phyloP scores from a whole-genome alignment of 2,888 invertebrate species.

The Uropetala carovei region DNA sequence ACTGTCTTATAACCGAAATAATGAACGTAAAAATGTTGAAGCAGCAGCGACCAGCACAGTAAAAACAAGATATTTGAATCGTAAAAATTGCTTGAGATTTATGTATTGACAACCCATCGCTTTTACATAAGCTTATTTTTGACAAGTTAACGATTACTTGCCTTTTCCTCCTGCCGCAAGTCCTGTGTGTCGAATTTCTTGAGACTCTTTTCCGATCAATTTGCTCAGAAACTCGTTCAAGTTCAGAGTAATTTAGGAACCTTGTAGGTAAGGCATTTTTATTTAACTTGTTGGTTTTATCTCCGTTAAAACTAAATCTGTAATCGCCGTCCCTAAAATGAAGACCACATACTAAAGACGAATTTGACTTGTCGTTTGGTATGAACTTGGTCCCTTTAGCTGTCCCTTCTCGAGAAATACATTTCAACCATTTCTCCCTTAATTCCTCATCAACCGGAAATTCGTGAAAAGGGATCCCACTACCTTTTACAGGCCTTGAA shows the following conservation, averaged over 20 bases:
- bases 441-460: not conserved
- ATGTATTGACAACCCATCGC: too few relatives aligned
- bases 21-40: too few relatives aligned
- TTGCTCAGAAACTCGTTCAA: not conserved
- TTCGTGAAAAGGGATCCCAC: not conserved
- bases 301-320: conserved; percentile 1
- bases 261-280: not conserved
- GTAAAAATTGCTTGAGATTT: not conserved
- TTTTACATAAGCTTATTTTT: not conserved
- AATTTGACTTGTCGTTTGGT: conserved; percentile 11
- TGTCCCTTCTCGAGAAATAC: not conserved
- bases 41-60: too few relatives aligned
- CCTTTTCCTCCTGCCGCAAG: too few relatives aligned
- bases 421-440: not conserved
- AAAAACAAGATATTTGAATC: not conserved
- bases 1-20: too few relatives aligned
- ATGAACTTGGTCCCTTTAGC: not conserved
- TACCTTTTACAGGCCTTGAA: not conserved
- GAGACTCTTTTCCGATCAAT: not conserved
- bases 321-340: conserved; percentile 11
- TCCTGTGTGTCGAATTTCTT: not conserved
- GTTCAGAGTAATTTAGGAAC: not conserved
- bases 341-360: not conserved
- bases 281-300: not conserved
- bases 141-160: too few relatives aligned